Evolutionary conservation across 1,140 invertebrate species (phyloP), one percentile per base, ranked within the genome.

Genomic region (Branchinecta lynchi): DNA sequence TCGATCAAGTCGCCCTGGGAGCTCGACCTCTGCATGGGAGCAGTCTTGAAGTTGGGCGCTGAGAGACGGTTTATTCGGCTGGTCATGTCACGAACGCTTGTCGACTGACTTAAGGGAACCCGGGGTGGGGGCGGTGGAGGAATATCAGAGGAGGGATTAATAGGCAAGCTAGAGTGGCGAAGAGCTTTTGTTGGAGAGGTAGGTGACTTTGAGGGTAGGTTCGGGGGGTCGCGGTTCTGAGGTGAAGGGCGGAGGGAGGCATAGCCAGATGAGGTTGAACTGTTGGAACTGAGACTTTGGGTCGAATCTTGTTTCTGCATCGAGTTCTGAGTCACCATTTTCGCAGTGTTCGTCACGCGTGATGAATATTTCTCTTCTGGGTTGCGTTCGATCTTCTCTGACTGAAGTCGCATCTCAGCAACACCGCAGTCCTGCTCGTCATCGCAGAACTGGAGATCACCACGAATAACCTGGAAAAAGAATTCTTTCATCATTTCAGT

Each of bases 1-100:
- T 44, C 69, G 10, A 67, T 68, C 21, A 75, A 69, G 45, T 75
- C 71, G 3, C 71, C 73, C 69, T 74, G 73, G 12, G 74, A 74
- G 32, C 71, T 70, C 17, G 74, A 75, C 60, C 73, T 73, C 7
- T 71, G 69, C 10, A 75, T 44, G 32, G 44, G 44, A 15, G 45
- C 60, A 7, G 71, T 45, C 43, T 46, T 60, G 8, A 60, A 46
- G 10, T 20, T 66, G 43, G 70, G 60, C 44, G 60, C 70, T 70
- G 66, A 71, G 70, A 43, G 70, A 72, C 70, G 69, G 44, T 43
- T 65, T 69, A 69, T 66, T 68, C 44, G 69, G 68, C 68, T 60
- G 12, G 51, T 15, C 12, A 20, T 20, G 17, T 20, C 51, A 3
- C 17, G 12, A 32, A 32, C 32, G 32, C 32, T 32, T 3, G 32